phyloP scores from a whole-genome alignment of 2,797 vertebrate genomes.

The Sarcoramphus papa region DNA sequence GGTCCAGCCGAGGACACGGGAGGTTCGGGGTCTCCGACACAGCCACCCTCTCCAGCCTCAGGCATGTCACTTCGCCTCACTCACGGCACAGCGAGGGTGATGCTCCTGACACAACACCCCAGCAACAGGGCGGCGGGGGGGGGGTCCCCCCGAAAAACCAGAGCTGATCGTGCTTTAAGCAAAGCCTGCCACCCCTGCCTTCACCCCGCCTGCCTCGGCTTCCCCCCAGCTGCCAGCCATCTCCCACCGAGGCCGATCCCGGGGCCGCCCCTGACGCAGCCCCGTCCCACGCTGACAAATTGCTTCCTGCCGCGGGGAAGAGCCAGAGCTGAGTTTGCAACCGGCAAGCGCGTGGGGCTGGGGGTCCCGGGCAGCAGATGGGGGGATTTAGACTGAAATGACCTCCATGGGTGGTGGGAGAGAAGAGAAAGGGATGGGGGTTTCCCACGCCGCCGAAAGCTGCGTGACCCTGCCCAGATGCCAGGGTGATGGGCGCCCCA shows the following conservation, averaged over 20 bases:
- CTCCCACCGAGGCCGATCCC: neutral
- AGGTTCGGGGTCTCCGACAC: neutral
- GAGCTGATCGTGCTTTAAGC: neutral
- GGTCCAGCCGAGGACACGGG: neutral
- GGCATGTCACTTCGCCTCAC: neutral
- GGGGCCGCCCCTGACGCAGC: neutral
- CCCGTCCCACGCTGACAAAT: neutral
- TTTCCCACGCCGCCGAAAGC: fast-evolving
- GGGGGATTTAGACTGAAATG: neutral
- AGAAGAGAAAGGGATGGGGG: no score
- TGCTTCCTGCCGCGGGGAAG: neutral
- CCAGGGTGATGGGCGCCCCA: neutral
- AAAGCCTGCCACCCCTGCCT: neutral
- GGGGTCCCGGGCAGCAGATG: fast-evolving
- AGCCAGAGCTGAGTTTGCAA: neutral
- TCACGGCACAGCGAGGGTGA: neutral
- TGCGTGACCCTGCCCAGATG: neutral
- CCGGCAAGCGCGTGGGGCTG: fast-evolving
- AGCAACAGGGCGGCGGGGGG: neutral
- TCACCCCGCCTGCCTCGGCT: fast-evolving
- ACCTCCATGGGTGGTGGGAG: neutral
- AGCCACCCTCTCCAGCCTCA: neutral
- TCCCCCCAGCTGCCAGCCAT: neutral
- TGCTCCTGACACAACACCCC: neutral
- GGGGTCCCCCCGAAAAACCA: neutral